phyloP scores from a whole-genome alignment of 2,797 vertebrate species.

The Cuculus canorus region DNA sequence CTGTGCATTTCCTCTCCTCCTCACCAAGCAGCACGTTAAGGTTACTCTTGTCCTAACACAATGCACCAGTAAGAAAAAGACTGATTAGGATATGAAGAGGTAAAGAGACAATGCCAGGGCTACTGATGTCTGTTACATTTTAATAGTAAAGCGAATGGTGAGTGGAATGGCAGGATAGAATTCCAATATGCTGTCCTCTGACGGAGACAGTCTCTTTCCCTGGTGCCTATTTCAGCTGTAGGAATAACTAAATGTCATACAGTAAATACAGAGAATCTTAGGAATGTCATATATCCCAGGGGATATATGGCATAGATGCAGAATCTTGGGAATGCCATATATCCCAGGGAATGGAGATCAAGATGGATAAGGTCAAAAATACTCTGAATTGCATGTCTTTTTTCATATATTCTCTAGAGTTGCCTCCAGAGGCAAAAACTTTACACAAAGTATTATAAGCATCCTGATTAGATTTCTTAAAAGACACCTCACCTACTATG shows the following conservation, averaged over 20 bases:
- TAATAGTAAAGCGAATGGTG: neutral
- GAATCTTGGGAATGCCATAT: neutral
- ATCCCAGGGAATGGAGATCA: neutral
- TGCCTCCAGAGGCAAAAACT: neutral
- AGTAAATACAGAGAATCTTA: neutral
- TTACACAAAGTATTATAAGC: neutral
- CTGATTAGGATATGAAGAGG: neutral
- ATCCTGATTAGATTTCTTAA: neutral
- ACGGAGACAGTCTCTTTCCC: neutral
- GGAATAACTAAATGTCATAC: neutral
- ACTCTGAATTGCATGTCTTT: rapidly evolving
- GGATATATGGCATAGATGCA: neutral
- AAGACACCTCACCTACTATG: neutral
- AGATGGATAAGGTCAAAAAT: neutral
- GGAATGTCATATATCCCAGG: rapidly evolving
- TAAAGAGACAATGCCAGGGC: neutral
- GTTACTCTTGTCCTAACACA: neutral
- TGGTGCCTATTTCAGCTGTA: neutral
- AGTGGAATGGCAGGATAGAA: neutral
- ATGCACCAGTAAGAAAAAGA: neutral
- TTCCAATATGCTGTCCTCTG: rapidly evolving
- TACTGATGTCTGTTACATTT: neutral
- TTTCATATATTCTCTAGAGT: neutral
- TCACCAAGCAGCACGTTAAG: neutral
- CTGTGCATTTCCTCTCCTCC: rapidly evolving